Base-by-base conservation (phyloP, 2,113 vertebrate species). In the Dinomys branickii region DNA sequence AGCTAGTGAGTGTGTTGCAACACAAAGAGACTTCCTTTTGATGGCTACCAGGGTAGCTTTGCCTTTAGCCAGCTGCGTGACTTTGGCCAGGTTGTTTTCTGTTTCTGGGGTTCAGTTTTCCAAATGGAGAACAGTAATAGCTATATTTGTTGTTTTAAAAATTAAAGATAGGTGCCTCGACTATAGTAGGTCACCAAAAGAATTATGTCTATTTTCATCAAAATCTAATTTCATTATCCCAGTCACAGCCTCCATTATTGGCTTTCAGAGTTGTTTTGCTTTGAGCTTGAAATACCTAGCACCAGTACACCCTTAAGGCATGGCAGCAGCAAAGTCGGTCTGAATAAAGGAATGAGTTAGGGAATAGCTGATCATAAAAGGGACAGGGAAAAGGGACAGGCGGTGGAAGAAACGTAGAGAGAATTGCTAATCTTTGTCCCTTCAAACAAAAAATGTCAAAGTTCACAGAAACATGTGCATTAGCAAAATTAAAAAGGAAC, bases 401-500 rank as follows among this genome's bases (percentile, higher is more conserved):
- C n/a, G 8, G 22, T 73, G 54, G 47, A 17, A 83, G 69, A 3
- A 54, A 59, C 7, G 20, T 2, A 44, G 19, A 83, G 24, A 17
- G 71, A 67, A 80, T 22, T 4, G 1, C 50, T 47, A 73, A 14
- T 61, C 85, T 58, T 90, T 54, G 13, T 59, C 86, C 95, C 65
- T 16, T 75, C n/a, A 86, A 81, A 94, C 6, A 30, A 90, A 93
- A 89, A 78, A 82, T 75, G 56, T 63, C 73, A 67, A 88, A 47
- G 26, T 77, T 88, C 85, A 88, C 65, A 95, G 75, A 75, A 69
- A 78, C 65, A 56, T 33, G 38, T 26, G 12, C 69, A 83, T 11
- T 61, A 59, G 82, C 44, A 91, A 92, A 86, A 90, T 94, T 54
- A 75, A 92, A 94, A 88, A 91, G 83, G 97, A 98, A 96, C 44